Percentiles rank a stretch among this genome's conserved stretches.
Evolutionary conservation across 2,113 vertebrate species (phyloP).

Genomic region (Pachyramphus minor): DNA sequence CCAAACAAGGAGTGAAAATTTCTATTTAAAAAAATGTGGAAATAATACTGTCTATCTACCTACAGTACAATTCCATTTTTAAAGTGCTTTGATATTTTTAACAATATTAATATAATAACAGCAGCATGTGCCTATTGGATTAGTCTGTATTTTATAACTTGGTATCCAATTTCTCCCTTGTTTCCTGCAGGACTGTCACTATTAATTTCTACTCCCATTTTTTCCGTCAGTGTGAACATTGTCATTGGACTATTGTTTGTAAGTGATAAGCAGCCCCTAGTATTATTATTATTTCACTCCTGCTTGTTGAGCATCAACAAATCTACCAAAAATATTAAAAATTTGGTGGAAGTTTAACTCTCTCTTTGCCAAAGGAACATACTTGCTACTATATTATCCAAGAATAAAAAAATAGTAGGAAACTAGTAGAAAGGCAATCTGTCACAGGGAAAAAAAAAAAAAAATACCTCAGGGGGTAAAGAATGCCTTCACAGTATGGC

Average conservation of each 20-base stretch:
- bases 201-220: conserved; percentile 77
- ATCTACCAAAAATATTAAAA: conserved; percentile 70
- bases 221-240: conserved; percentile 70
- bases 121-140: conserved; percentile 78
- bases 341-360: conserved; percentile 78
- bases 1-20: conserved; percentile 64
- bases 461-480: conserved; percentile 70
- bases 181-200: conserved; percentile 78
- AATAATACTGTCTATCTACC: conserved; percentile 61
- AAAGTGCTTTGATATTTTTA: conserved; percentile 77
- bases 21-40: conserved; percentile 61
- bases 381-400: conserved; percentile 57
- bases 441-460: conserved; percentile 62
- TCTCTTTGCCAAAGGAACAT: conserved; percentile 65
- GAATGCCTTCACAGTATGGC: conserved; percentile 80
- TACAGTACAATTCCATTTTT: conserved; percentile 70
- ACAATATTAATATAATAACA: conserved; percentile 80
- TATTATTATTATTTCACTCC: conserved; percentile 71
- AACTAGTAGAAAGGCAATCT: conserved; percentile 75
- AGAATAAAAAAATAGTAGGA: conserved; percentile 33
- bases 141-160: conserved; percentile 80
- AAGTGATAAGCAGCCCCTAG: conserved; percentile 67
- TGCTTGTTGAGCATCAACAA: conserved; percentile 73
- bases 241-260: conserved; percentile 75
- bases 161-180: conserved; percentile 78